Evolutionary conservation across 2,797 vertebrate genomes (phyloP), one percentile per base, ranked within the genome.

Genomic region (Cirrhinus molitorella): DNA sequence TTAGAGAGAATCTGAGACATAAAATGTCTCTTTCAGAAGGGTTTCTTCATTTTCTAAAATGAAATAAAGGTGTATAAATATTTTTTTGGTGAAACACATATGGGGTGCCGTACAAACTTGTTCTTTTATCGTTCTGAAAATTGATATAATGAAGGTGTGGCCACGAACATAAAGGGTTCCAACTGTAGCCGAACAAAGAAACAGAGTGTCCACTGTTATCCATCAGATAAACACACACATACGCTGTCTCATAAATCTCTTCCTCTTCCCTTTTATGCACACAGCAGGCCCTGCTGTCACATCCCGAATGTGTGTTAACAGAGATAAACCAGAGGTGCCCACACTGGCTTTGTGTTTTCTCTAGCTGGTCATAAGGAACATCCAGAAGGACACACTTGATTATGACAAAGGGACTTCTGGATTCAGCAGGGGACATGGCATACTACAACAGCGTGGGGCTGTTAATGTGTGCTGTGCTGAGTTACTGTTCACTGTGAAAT

Each of bases 221-320:
- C 68, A 75, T 84, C 82, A 83, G 82, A 84, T 79, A 84, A 79
- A 70, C 71, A 75, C 82, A 49, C 65, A 77, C 37, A 57, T 65
- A 59, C 19, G 4, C 76, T 12, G 17, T n/a, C 74, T 79, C 85
- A 40, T 81, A 67, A 34, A 82, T 55, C n/a, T 80, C 49, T 83
- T 80, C 76, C 79, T 80, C 71, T 65, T 89, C 3, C 86, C 86
- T 84, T 88, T 79, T 87, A 87, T 80, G 80, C 66, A 74, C 31
- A 80, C 13, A 84, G 55, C 66, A 80, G 49, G 51, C 57, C 11
- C 71, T 73, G 79, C 79, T 85, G 83, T 85, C 77, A 83, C 25
- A 70, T 86, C 59, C 68, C 51, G 28, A 53, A 71, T 21, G 72
- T 57, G 73, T 74, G 84, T 45, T 61, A 61, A 57, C 28, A 68